Evolutionary conservation across 2,113 vertebrate species (phyloP), one percentile per base, ranked within the genome.

Genomic region (Lota lota): DNA sequence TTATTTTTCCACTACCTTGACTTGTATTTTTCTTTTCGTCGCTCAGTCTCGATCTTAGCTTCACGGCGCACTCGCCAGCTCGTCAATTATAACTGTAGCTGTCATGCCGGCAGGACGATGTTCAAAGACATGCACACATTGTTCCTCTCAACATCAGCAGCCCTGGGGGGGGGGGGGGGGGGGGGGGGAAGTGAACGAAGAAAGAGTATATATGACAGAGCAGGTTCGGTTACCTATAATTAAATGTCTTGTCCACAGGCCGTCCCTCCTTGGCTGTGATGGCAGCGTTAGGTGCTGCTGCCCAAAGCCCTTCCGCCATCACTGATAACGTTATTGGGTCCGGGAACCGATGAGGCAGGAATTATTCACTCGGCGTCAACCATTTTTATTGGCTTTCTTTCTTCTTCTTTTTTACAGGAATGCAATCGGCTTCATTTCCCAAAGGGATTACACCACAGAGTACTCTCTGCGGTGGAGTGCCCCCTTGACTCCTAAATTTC

Each of bases 341-440:
- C 70, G 61, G 83, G 79, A 90, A 87, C 11, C 56, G 66, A 83
- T 87, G 86, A 88, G 69, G 77, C 51, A 70, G 76, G 74, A 70
- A 82, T 86, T 84, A 82, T 82, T 90, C 88, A 88, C 69, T 76
- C 81, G 62, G 70, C 83, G 77, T 89, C 87, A 82, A 82, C 66
- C 50, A 53, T 67, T 82, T 85, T 88, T 84, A 85, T 88, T 81
- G 84, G 74, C 28, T 76, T 75, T 75, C 77, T 80, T 83, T 40
- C 36, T 51, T 64, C 1, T 63, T 60, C 80, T 84, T 47, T 67
- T 66, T 83, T 85, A 80, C 70, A 61, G 76, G 75, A 78, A 77
- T 74, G 68, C 63, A 66, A 40, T 79, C 79, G 82, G 79, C 73
- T 80, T 72, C 71, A 73, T 79, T 82, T n/a, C n/a, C 53, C 79